Percentiles rank a stretch among this genome's conserved stretches.
phyloP scores from a whole-genome alignment of 2,888 invertebrate genomes.

The Dicyrtomina minuta region DNA sequence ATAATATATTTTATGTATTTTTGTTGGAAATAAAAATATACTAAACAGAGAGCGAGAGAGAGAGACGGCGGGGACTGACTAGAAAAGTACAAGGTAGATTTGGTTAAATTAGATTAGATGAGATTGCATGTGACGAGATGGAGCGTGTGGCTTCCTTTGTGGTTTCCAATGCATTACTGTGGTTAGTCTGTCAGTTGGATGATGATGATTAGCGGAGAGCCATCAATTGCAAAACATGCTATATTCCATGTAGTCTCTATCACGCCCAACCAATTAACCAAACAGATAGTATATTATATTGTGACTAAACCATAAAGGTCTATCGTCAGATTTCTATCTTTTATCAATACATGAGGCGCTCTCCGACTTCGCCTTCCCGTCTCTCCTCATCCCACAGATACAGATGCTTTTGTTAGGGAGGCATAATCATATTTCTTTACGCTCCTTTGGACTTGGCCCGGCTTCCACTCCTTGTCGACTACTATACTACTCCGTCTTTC shows the following conservation, averaged over 20 bases:
- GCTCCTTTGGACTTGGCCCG: too few species aligned
- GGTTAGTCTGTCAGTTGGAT: constrained; percentile 30
- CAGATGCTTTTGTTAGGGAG: not conserved
- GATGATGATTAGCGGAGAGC: constrained; percentile 35
- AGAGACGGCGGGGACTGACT: not conserved
- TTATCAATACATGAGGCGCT: not conserved
- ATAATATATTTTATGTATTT: not conserved
- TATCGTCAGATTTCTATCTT: constrained; percentile 28
- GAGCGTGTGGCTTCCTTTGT: constrained; percentile 32
- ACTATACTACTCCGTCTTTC: too few species aligned
- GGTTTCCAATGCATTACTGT: constrained; percentile 27
- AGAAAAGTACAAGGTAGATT: not conserved
- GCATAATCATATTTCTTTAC: not conserved
- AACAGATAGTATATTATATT: constrained; percentile 12
- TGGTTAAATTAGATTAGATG: constrained; percentile 27
- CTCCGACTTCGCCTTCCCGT: too few species aligned
- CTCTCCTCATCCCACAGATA: not conserved
- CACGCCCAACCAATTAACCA: constrained; percentile 43
- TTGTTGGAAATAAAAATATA: not conserved
- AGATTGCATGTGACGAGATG: constrained; percentile 32
- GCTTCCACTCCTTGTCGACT: not conserved
- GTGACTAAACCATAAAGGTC: constrained; percentile 22
- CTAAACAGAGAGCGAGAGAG: not conserved
- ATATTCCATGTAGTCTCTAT: constrained; percentile 31
- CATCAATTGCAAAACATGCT: constrained; percentile 38